Evolutionary conservation across 2,113 vertebrate species (phyloP).

Genomic region (Ailurus styani): DNA sequence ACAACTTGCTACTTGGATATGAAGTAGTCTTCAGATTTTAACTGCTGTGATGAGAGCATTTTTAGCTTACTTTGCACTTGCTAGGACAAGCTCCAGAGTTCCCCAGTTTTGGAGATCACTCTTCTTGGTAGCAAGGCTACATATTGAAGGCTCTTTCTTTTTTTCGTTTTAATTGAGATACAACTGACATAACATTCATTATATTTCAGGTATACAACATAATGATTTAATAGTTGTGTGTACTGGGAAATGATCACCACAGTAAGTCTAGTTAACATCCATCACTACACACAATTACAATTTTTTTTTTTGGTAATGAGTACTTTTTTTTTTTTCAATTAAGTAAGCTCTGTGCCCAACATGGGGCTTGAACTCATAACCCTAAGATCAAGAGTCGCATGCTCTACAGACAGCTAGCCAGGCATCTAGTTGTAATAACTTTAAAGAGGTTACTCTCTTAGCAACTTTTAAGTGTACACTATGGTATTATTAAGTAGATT

Average conservation of each 20-base stretch:
- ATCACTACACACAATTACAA: not conserved
- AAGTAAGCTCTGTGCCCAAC: not conserved
- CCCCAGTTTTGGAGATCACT: slow-evolving; percentile 47
- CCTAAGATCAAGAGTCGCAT: not conserved
- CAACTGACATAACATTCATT: not conserved
- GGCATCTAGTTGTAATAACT: not conserved
- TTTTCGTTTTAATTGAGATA: not conserved
- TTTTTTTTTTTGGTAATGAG: not conserved
- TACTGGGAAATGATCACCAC: not conserved
- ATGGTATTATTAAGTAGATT: not conserved
- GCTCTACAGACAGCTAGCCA: not conserved
- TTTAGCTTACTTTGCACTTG: not conserved
- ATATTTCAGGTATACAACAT: not conserved
- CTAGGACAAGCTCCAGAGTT: not conserved
- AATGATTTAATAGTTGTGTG: not conserved
- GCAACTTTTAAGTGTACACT: not conserved
- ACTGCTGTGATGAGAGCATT: not conserved
- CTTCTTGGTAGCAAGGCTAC: not conserved
- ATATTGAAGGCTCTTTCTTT: not conserved
- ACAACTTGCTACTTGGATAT: not conserved
- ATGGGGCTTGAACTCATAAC: not conserved
- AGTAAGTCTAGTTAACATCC: not conserved
- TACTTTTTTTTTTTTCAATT: not conserved
- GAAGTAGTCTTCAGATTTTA: not conserved
- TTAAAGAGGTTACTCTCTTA: not conserved